phyloP scores from a whole-genome alignment of 1,140 invertebrate species.

The Drosophila oshimai region DNA sequence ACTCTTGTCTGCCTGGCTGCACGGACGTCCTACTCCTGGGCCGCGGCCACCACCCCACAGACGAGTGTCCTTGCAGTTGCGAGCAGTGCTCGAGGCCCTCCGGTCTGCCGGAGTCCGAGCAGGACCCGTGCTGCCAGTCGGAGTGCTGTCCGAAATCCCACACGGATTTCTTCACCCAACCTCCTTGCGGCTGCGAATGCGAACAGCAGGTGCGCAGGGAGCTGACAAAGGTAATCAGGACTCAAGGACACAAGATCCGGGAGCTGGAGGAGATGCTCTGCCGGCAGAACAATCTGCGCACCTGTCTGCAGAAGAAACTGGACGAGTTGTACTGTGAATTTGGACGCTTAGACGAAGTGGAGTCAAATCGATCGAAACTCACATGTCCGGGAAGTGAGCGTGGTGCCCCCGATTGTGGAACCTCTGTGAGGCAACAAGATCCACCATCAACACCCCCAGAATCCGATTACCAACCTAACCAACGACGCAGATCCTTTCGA shows the following conservation, averaged over 20 bases:
- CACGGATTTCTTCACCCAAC: conserved; percentile 11
- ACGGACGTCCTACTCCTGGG: conserved; percentile 66
- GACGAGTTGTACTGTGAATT: conserved; percentile 53
- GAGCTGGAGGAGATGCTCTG: conserved; percentile 45
- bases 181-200: conserved; percentile 32
- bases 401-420: conserved; percentile 10
- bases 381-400: conserved; percentile 1
- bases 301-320: conserved; percentile 38
- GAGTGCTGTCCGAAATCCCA: background rate
- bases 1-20: conserved; percentile 19
- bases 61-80: conserved; percentile 34
- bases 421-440: background rate
- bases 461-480: too few relatives aligned
- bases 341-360: conserved; percentile 11
- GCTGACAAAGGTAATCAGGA: conserved; percentile 35
- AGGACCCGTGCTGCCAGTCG: background rate
- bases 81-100: conserved; percentile 22
- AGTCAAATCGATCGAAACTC: background rate
- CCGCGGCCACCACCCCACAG: conserved; percentile 19
- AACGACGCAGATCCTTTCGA: background rate
- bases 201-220: conserved; percentile 17
- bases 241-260: conserved; percentile 30
- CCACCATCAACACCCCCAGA: background rate
- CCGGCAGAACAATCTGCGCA: conserved; percentile 37
- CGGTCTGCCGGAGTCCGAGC: background rate